These are phyloP conservation scores for Serrognathus titanus DNA, from an alignment of 2,888 invertebrate species.

Conservation along the genomic window DNA sequence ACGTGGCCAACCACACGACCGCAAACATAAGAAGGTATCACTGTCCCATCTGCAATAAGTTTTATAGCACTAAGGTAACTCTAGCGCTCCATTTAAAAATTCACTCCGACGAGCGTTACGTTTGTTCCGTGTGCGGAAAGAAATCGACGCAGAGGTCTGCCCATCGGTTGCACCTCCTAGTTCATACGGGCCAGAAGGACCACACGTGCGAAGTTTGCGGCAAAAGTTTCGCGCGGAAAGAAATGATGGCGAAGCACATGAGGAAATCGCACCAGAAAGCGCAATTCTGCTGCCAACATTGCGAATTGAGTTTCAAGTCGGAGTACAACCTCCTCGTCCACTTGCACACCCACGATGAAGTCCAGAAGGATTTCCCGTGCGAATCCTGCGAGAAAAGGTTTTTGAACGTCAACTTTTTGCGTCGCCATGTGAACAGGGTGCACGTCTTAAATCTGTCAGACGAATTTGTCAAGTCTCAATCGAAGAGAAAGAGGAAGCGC, in stretches of 20 bases:
- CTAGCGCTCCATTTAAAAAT: constrained; percentile 22
- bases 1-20: constrained; percentile 20
- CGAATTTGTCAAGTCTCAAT: background rate
- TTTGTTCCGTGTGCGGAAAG: constrained; percentile 19
- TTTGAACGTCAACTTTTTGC: constrained; percentile 23
- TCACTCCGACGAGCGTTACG: constrained; percentile 12
- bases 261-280: constrained; percentile 21
- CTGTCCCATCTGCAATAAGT: constrained; percentile 24
- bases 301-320: constrained; percentile 15
- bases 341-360: constrained; percentile 21
- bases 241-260: constrained; percentile 29
- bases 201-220: constrained; percentile 39
- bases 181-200: constrained; percentile 31
- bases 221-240: constrained; percentile 30
- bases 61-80: constrained; percentile 22
- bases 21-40: constrained; percentile 17
- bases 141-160: constrained; percentile 22
- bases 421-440: constrained; percentile 23
- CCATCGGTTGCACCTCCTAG: constrained; percentile 21
- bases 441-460: constrained; percentile 17
- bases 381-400: constrained; percentile 21
- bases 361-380: constrained; percentile 23
- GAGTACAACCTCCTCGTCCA: constrained; percentile 20
- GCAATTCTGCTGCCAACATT: constrained; percentile 17
- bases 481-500: too few species aligned